These are phyloP conservation scores for Drosophila cracens DNA, from an alignment of 2,888 invertebrate genomes.

Conservation along the genomic window DNA sequence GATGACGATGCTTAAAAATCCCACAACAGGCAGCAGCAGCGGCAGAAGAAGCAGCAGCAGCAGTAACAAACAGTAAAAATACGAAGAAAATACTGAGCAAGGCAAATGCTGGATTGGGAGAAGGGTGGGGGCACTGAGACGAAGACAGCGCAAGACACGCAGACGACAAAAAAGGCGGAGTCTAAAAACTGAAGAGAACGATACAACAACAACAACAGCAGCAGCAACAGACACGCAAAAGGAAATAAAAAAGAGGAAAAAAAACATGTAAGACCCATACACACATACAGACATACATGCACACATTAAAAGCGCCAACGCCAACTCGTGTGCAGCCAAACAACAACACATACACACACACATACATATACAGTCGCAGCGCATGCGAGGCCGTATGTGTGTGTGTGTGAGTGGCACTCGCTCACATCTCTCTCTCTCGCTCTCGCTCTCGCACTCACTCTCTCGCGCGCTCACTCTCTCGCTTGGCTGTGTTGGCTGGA, in stretches of 20 bases:
- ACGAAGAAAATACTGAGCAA: slow-evolving; percentile 43
- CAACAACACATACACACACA: slow-evolving; percentile 53
- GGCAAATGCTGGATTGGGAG: background rate
- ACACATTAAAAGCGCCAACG: slow-evolving; percentile 68
- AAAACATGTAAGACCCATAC: slow-evolving; percentile 74
- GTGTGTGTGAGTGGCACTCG: slow-evolving; percentile 51
- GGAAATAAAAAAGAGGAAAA: slow-evolving; percentile 64
- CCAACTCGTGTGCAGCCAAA: slow-evolving; percentile 81
- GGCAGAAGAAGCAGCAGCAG: slow-evolving; percentile 19
- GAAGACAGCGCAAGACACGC: slow-evolving; percentile 73
- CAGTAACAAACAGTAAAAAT: slow-evolving; percentile 56
- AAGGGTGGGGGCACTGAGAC: slow-evolving; percentile 36
- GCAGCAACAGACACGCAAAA: slow-evolving; percentile 59
- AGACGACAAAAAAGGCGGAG: slow-evolving; percentile 83
- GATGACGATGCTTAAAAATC: slow-evolving; percentile 74
- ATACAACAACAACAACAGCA: slow-evolving; percentile 44
- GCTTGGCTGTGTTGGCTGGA: slow-evolving; percentile 34
- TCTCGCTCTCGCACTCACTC: slow-evolving; percentile 22
- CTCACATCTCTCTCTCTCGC: slow-evolving; percentile 57
- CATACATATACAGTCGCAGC: slow-evolving; percentile 46
- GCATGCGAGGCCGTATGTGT: slow-evolving; percentile 49
- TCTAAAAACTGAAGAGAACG: slow-evolving; percentile 81
- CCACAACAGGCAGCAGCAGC: slow-evolving; percentile 64
- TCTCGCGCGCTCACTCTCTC: slow-evolving; percentile 37
- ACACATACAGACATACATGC: slow-evolving; percentile 53